These are phyloP conservation scores for Euphonia xanthogaster DNA, from an alignment of 2,797 vertebrate species.

Conservation along the genomic window DNA sequence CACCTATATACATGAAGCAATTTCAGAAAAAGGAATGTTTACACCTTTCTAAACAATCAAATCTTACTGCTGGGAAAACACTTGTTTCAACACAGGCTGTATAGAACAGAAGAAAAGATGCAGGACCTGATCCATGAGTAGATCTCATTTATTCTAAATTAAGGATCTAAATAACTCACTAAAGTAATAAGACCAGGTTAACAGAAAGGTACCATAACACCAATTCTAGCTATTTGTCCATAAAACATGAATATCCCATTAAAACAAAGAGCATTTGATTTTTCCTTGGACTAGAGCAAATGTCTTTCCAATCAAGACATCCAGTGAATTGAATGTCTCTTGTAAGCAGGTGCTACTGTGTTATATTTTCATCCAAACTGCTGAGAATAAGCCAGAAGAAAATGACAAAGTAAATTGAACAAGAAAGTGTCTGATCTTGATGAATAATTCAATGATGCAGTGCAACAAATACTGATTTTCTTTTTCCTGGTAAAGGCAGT, in stretches of 20 bases:
- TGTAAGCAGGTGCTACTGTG: constrained; percentile 65
- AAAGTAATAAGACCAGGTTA: not conserved
- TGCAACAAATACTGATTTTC: constrained; percentile 61
- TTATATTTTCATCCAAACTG: constrained; percentile 67
- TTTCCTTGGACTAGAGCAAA: constrained; percentile 41
- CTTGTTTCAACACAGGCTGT: not conserved
- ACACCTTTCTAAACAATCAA: constrained; percentile 42
- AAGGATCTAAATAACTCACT: not conserved
- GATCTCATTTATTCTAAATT: not conserved
- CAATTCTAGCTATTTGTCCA: not conserved
- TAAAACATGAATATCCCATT: constrained; percentile 23
- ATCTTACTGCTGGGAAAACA: constrained; percentile 12
- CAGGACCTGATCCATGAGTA: not conserved
- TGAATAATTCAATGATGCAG: constrained; percentile 73
- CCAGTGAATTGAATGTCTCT: constrained; percentile 54
- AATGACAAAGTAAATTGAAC: constrained; percentile 73
- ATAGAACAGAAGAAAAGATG: not conserved
- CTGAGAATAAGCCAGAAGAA: constrained; percentile 68
- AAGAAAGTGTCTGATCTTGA: constrained; percentile 67
- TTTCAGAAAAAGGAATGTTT: constrained; percentile 38
- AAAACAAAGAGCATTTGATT: constrained; percentile 48
- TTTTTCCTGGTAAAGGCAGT: constrained; percentile 42
- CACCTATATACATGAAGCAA: constrained; percentile 9
- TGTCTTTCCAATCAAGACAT: constrained; percentile 55
- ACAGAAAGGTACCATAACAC: not conserved